A percentile compares a stretch with the other conserved stretches of the same genome.
Conservation (phyloP, 2,113 vertebrate genomes). For the Oostethus manadensis region DNA sequence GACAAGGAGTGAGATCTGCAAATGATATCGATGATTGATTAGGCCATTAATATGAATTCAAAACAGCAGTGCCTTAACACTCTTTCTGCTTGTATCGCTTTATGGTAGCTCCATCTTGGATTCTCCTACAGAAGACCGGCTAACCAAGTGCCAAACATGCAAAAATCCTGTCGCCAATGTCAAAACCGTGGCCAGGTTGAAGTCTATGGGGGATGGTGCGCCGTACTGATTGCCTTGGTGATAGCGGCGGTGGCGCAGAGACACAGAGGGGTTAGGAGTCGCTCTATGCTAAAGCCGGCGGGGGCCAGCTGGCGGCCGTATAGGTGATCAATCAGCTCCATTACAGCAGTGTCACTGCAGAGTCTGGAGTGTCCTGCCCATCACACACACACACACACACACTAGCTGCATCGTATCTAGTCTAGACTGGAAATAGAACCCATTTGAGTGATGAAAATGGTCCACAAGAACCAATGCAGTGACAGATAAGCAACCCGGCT, state of each 20-base stretch:
- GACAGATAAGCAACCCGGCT: conserved; percentile 6
- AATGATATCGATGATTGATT: conserved; percentile 71
- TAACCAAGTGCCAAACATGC: neutral
- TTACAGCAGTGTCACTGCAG: conserved; percentile 67
- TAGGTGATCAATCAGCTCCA: conserved; percentile 73
- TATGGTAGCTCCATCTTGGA: neutral
- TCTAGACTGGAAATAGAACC: conserved; percentile 42
- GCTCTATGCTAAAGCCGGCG: conserved; percentile 45
- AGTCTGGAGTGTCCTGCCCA: conserved; percentile 59
- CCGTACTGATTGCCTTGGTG: conserved; percentile 39
- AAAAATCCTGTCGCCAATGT: conserved; percentile 60
- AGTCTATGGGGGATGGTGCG: conserved; percentile 60
- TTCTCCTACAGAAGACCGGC: neutral
- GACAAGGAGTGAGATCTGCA: conserved; percentile 48
- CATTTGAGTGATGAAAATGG: conserved; percentile 17
- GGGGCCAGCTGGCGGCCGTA: conserved; percentile 56
- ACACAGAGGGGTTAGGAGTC: conserved; percentile 37
- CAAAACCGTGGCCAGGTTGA: conserved; percentile 70
- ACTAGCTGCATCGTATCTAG: conserved; percentile 18
- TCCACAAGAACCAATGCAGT: conserved; percentile 2
- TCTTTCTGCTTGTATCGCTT: neutral
- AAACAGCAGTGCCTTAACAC: conserved; percentile 19
- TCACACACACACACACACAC: conserved; percentile 32
- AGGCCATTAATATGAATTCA: conserved; percentile 6
- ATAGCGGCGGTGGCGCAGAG: conserved; percentile 47